phyloP scores from a whole-genome alignment of 2,113 vertebrate genomes.

The Progne subis region DNA sequence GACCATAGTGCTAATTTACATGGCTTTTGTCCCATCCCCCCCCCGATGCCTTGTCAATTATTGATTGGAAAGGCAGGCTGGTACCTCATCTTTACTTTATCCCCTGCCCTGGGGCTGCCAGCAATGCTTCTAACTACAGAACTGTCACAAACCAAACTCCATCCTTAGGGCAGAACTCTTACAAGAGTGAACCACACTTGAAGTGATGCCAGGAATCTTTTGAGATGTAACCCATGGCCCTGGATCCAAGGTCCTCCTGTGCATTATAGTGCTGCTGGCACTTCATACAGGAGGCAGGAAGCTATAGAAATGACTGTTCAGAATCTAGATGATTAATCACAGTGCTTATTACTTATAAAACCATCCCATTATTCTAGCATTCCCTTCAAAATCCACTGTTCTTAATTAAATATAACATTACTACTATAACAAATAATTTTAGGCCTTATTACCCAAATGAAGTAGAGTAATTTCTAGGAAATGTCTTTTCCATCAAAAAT shows the following conservation, averaged over 20 bases:
- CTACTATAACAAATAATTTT: not conserved
- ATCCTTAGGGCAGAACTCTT: not conserved
- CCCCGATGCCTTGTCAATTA: not conserved
- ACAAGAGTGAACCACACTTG: not conserved
- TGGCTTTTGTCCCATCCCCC: not conserved
- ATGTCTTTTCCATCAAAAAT: not conserved
- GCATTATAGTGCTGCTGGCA: not conserved
- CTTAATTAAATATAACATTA: not conserved
- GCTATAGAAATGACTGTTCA: not conserved
- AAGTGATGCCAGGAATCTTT: not conserved
- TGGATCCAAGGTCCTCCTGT: not conserved
- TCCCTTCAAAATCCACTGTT: not conserved
- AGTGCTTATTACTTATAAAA: not conserved
- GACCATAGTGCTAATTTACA: conserved; percentile 30
- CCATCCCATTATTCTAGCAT: not conserved
- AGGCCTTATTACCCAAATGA: not conserved
- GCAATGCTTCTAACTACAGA: not conserved
- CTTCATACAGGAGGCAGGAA: not conserved
- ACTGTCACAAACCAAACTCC: not conserved
- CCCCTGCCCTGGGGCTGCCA: not conserved
- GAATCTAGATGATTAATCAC: not conserved
- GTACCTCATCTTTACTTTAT: not conserved
- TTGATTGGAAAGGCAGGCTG: not conserved
- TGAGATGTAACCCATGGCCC: not conserved
- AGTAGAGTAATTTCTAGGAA: not conserved